Evolutionary conservation across 1,140 invertebrate genomes (phyloP), one percentile per base, ranked within the genome.

Genomic region (Onthophagus taurus): DNA sequence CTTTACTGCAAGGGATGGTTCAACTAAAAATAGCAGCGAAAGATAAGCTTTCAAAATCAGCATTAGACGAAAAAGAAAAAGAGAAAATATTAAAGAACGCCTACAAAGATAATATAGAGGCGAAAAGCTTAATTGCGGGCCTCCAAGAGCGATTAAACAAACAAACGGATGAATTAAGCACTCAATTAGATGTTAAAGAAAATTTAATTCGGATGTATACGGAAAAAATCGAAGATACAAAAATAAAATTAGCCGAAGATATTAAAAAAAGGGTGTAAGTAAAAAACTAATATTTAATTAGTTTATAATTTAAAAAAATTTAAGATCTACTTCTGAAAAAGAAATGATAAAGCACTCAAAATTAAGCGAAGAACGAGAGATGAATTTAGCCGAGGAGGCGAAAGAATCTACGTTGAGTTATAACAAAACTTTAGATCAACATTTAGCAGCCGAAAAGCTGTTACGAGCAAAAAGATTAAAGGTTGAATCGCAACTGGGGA

Each of bases 401-500:
- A 50, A 53, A 37, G 31, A 41, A 11, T 23, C 49, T 3, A 45
- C 44, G 0, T 39, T 48, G 4, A 34, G 50, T 9, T 63, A 60
- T 33, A 31, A 50, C 5, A 31, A n/a, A 9, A 30, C 57, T 6
- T 31, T 57, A 2, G 49, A 53, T 11, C 37, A 51, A 4, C 43
- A 63, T 50, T 35, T 63, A 11, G 33, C 26, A 5, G 30, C 48
- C 6, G 60, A 63, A 31, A 54, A 55, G 21, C 33, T 29, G 9
- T 33, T 60, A 16, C 50, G 59, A 37, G 33, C 47, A 1, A 55
- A 52, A 30, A 46, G 55, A n/a, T 44, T 48, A 30, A 63, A 61
- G 42, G 45, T 51, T 0, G 58, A 63, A 34, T 48, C 56, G 2
- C 53, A 61, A 36, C 36, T 63, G 9, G 46, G 55, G 3, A 60